Conservation (phyloP, 2,888 invertebrate genomes). For the Parthenolecanium corni region DNA sequence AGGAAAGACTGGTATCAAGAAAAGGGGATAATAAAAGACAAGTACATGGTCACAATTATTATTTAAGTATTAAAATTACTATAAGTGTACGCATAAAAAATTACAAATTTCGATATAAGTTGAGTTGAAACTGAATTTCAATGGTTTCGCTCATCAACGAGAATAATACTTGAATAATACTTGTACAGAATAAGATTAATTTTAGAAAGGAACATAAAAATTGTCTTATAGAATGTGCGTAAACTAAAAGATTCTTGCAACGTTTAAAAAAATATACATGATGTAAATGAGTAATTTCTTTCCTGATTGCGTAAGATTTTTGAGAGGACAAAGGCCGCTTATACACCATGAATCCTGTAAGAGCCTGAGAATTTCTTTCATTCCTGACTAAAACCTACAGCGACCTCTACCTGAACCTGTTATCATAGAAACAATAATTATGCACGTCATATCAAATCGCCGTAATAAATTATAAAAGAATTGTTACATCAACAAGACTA, state of each 20-base stretch:
- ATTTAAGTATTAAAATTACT: background rate
- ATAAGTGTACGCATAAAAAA: conserved; percentile 9
- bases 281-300: background rate
- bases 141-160: background rate
- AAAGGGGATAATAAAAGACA: conserved; percentile 12
- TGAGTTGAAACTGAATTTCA: background rate
- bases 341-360: conserved; percentile 25
- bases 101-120: background rate
- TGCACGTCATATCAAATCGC: conserved; percentile 1
- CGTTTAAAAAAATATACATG: background rate
- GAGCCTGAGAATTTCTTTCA: conserved; percentile 26
- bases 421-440: conserved; percentile 27
- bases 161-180: conserved; percentile 10
- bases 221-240: conserved; percentile 6
- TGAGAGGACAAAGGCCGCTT: conserved; percentile 19
- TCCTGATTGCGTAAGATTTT: conserved; percentile 20
- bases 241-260: conserved; percentile 5
- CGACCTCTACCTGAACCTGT: conserved; percentile 29
- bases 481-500: no score
- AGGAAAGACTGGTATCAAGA: conserved; percentile 4
- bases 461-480: background rate
- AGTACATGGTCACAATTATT: conserved; percentile 13
- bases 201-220: conserved; percentile 19
- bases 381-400: conserved; percentile 28
- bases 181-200: conserved; percentile 13